Evolutionary conservation across 1,140 invertebrate species (phyloP), one percentile per base, ranked within the genome.

Genomic region (Drosophila oshimai): DNA sequence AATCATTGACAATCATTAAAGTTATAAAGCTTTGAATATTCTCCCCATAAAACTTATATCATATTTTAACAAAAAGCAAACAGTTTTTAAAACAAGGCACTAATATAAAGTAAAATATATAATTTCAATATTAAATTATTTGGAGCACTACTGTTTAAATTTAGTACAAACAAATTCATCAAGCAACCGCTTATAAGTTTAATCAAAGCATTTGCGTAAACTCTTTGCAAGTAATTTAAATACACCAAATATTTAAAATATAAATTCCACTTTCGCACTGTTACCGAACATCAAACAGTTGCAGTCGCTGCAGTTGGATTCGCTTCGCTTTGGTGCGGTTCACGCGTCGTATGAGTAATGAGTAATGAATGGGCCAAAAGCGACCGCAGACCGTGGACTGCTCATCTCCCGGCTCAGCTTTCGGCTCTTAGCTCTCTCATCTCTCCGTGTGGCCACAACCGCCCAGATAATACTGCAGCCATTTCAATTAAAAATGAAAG

Each of bases 331-430:
- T 72, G 70, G 34, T 54, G 22, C 37, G 65, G 58, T 41, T 41
- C 24, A 86, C 46, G 70, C 71, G 80, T 83, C 80, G 79, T 83
- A 86, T 83, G 74, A 74, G 80, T 79, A 79, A 86, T 83, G 80
- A 51, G 80, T 86, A 74, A 54, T 67, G 44, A 65, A 67, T 65
- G 62, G 33, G 50, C 68, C 61, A 69, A 58, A 62, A 36, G 58
- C 53, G 13, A 64, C 37, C 60, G 33, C 58, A 70, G 57, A 64
- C 42, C 58, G 26, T 50, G 47, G 51, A 84, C 57, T 46, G 79
- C 51, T 54, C 46, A 53, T 47, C 65, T 60, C 29, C 29, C 42
- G 67, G 50, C 45, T 49, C 67, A 36, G 36, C 53, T 68, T 64
- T 53, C 44, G 26, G 28, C 28, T n/a, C 46, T 53, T 18, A 1